Conservation (phyloP, 2,888 invertebrate genomes). For the Agriopis aurantiaria region DNA sequence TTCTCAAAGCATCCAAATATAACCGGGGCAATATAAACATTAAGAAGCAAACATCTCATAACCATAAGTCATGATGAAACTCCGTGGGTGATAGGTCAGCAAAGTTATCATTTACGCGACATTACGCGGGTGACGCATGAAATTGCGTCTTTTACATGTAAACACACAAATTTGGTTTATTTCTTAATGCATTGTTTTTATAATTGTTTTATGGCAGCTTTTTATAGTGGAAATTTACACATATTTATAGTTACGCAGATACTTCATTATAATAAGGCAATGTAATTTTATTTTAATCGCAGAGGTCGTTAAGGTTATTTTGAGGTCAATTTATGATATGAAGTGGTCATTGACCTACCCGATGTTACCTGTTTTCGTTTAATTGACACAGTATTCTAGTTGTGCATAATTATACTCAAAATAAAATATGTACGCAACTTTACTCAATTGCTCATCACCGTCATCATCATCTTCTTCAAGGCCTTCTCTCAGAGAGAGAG, state of each 20-base stretch:
- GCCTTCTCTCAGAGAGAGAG: too few species aligned
- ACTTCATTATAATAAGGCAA: not conserved
- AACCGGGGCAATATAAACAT: not conserved
- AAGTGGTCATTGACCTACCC: slow-evolving; percentile 5
- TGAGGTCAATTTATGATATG: not conserved
- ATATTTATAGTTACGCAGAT: not conserved
- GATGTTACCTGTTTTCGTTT: not conserved
- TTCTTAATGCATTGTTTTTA: not conserved
- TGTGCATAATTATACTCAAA: too few species aligned
- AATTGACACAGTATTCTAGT: not conserved
- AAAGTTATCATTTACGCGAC: slow-evolving; percentile 14
- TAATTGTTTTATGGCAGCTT: not conserved
- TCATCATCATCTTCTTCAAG: too few species aligned
- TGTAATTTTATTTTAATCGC: not conserved
- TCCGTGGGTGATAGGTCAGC: slow-evolving; percentile 16
- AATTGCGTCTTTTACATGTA: slow-evolving; percentile 15
- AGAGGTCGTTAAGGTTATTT: slow-evolving; percentile 7
- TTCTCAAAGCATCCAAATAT: not conserved
- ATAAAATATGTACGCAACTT: too few species aligned
- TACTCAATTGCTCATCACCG: too few species aligned
- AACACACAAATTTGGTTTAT: not conserved
- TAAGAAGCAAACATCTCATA: not conserved
- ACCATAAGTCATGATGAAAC: slow-evolving; percentile 8
- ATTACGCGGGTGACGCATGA: slow-evolving; percentile 11
- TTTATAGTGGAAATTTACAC: not conserved